Evolutionary conservation across 2,888 invertebrate genomes (phyloP).

Genomic region (Spicauda simplicius): DNA sequence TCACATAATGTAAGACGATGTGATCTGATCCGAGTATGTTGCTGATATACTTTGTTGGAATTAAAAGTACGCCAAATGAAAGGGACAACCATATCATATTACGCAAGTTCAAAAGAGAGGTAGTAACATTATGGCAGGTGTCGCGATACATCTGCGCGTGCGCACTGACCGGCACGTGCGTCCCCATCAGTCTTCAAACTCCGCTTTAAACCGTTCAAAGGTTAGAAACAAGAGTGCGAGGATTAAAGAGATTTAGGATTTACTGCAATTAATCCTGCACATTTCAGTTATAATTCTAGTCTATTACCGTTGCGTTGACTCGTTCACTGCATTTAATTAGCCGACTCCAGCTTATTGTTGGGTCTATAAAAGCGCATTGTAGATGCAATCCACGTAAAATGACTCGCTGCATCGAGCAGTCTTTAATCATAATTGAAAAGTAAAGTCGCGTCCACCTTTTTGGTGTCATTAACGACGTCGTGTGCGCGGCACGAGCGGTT

Average conservation of each 20-base stretch:
- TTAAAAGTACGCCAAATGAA: slow-evolving; percentile 66
- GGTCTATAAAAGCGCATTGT: slow-evolving; percentile 24
- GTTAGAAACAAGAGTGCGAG: slow-evolving; percentile 13
- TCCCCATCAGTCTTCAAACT: slow-evolving; percentile 56
- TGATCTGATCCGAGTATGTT: slow-evolving; percentile 63
- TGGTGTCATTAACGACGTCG: slow-evolving; percentile 69
- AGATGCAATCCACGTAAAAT: slow-evolving; percentile 32
- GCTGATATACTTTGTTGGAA: slow-evolving; percentile 65
- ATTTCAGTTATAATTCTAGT: not conserved
- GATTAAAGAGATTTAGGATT: slow-evolving; percentile 16
- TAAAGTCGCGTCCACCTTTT: slow-evolving; percentile 63
- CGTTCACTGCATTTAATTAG: slow-evolving; percentile 25
- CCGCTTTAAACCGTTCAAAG: slow-evolving; percentile 19
- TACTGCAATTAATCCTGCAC: not conserved
- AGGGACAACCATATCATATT: slow-evolving; percentile 55
- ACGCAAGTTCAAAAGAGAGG: slow-evolving; percentile 60
- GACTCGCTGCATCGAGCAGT: slow-evolving; percentile 50
- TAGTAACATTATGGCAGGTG: slow-evolving; percentile 72
- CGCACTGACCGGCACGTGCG: slow-evolving; percentile 78
- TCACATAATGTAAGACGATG: slow-evolving; percentile 75
- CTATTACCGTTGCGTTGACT: slow-evolving; percentile 4
- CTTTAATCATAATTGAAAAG: slow-evolving; percentile 74
- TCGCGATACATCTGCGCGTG: slow-evolving; percentile 79
- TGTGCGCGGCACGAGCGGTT: slow-evolving; percentile 72
- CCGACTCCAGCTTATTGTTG: not conserved